Conservation (phyloP, 1,140 invertebrate species). For the Drosophila sucinea region DNA sequence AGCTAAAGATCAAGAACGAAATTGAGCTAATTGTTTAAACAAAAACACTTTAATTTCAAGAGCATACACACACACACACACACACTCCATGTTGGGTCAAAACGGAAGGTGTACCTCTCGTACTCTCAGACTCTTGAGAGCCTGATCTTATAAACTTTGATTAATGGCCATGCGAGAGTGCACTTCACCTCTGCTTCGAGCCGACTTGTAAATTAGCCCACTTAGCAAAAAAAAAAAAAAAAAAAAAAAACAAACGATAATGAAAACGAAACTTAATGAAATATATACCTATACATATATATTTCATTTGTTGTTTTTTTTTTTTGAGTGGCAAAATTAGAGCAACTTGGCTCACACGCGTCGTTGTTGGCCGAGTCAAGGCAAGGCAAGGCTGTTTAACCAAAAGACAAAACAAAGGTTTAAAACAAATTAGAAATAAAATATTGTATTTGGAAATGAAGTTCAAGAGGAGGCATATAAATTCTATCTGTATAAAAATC, state of each 20-base stretch:
- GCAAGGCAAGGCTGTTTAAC: slow-evolving; percentile 65
- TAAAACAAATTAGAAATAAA: slow-evolving; percentile 62
- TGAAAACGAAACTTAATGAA: slow-evolving; percentile 15
- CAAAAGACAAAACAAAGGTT: slow-evolving; percentile 43
- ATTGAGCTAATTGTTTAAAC: slow-evolving; percentile 57
- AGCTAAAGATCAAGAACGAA: slow-evolving; percentile 30
- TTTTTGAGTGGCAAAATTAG: slow-evolving; percentile 59
- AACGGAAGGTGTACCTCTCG: slow-evolving; percentile 58
- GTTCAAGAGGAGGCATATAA: slow-evolving; percentile 57
- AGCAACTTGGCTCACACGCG: slow-evolving; percentile 69
- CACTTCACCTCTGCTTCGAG: slow-evolving; percentile 47
- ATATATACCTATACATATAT: slow-evolving; percentile 21
- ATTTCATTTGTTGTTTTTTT: neutral
- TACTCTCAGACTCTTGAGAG: slow-evolving; percentile 16
- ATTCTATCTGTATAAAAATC: slow-evolving; percentile 64
- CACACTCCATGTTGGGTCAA: slow-evolving; percentile 33
- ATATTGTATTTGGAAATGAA: slow-evolving; percentile 51
- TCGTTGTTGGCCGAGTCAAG: slow-evolving; percentile 53
- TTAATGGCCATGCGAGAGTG: slow-evolving; percentile 64
- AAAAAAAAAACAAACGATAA: slow-evolving; percentile 15
- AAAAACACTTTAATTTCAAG: slow-evolving; percentile 43
- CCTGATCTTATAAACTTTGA: slow-evolving; percentile 46
- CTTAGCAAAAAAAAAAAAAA: slow-evolving; percentile 24
- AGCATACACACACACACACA: slow-evolving; percentile 31
- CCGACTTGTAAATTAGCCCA: slow-evolving; percentile 63